Evolutionary conservation across 2,113 vertebrate genomes (phyloP).

Genomic region (Typhlomys cinereus): DNA sequence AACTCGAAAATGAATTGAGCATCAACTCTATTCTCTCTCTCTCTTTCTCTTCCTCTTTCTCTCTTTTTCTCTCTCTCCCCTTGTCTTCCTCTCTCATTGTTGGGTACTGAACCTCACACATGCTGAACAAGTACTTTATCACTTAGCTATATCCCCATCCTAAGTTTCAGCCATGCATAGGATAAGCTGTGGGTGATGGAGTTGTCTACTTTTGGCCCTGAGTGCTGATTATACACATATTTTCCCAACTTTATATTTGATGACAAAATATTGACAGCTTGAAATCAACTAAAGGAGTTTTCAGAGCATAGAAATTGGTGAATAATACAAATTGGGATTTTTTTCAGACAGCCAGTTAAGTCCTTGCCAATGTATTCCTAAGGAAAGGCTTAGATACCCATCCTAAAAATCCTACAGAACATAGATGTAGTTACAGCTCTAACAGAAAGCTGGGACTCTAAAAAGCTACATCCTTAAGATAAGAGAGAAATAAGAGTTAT

Average conservation of each 20-base stretch:
- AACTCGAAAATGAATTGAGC: not conserved
- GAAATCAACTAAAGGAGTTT: not conserved
- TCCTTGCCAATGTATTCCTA: not conserved
- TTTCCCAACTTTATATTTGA: not conserved
- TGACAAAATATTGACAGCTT: not conserved
- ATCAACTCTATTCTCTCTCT: not conserved
- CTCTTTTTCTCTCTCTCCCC: too few species aligned
- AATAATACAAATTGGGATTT: not conserved
- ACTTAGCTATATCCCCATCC: too few species aligned
- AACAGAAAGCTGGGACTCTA: not conserved
- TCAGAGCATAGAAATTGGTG: constrained; percentile 6
- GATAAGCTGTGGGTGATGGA: too few species aligned
- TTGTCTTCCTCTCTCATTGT: not conserved
- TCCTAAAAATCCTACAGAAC: not conserved
- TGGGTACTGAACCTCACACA: not conserved
- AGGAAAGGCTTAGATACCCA: constrained; percentile 15
- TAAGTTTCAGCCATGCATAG: not conserved
- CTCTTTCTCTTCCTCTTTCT: not conserved
- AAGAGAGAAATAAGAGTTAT: not conserved
- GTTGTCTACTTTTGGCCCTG: too few species aligned
- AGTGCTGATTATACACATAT: not conserved
- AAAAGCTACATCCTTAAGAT: not conserved
- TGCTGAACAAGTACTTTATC: too few species aligned
- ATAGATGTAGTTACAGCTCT: not conserved
- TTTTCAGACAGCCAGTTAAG: not conserved